Evolutionary conservation across 2,797 vertebrate species (phyloP), one percentile per base, ranked within the genome.

Genomic region (Miichthys miiuy): DNA sequence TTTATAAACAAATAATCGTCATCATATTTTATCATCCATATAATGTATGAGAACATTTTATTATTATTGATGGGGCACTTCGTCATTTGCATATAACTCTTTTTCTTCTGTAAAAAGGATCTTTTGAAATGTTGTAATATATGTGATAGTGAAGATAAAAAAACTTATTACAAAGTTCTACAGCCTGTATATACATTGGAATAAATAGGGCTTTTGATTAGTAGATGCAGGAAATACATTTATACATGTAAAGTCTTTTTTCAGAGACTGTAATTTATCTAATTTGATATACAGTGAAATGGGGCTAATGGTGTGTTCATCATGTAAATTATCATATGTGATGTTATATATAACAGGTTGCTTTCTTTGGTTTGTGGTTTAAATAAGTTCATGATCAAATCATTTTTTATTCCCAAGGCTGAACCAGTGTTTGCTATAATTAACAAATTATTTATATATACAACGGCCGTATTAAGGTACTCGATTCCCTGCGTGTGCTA

Each of bases 171-270:
- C 91, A 96, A 94, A 90, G 85, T 97, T 97, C 96, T 96, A 96
- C 95, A 96, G 93, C 93, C 92, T 98, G 95, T 98, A 97, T 94
- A 96, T 97, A 97, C 91, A 92, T 95, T 94, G 94, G 94, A 96
- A 95, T 38, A 87, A 94, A 94, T 96, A 94, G 95, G 94, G 92
- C 92, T 95, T 97, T 94, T 94, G 74, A 93, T 96, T 96, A 95
- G 87, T 96, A 93, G 93, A 95, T 73, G 89, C 92, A 94, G 93
- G 84, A 94, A 92, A 94, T 94, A 94, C 92, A 91, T 96, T 96
- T 95, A 94, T 95, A 95, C 92, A 91, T 91, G 85, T 93, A 91
- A 93, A 94, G 91, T 93, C 91, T 93, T 94, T 38, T 94, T 95
- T 94, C 92, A 96, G 95, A 96, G 93, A 95, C 94, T 90, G 93